Percentiles rank a stretch among this genome's conserved stretches.
These are phyloP conservation scores for Glossosoma conforme DNA, from an alignment of 1,140 invertebrate genomes.

Conservation along the genomic window DNA sequence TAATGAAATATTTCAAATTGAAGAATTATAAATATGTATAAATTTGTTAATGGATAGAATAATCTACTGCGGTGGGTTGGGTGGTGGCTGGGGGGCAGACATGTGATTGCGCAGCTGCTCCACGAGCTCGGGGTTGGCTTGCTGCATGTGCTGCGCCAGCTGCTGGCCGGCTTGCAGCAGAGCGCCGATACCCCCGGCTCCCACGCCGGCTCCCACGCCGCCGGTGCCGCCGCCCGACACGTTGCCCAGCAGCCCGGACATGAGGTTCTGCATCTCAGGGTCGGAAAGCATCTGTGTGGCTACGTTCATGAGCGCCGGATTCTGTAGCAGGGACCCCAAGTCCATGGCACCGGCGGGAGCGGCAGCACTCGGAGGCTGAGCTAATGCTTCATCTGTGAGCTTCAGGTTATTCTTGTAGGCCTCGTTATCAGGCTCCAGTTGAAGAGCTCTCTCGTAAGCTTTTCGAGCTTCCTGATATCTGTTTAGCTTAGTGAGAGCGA, in stretches of 20 bases:
- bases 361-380: constrained; percentile 31
- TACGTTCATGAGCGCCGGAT: constrained; percentile 72
- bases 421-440: constrained; percentile 89
- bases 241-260: constrained; percentile 43
- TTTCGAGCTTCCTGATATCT: constrained; percentile 76
- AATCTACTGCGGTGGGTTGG: constrained; percentile 24
- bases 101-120: constrained; percentile 44
- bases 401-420: constrained; percentile 85
- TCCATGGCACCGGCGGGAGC: constrained; percentile 47
- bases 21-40: too few relatives aligned
- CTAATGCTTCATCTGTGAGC: constrained; percentile 46
- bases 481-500: constrained; percentile 81
- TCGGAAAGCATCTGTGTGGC: constrained; percentile 73
- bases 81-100: constrained; percentile 33
- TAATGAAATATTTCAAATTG: too few relatives aligned
- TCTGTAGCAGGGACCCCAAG: constrained; percentile 60
- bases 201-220: constrained; percentile 16
- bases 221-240: constrained; percentile 22
- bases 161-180: constrained; percentile 44
- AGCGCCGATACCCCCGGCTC: constrained; percentile 36
- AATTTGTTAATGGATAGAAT: too few relatives aligned
- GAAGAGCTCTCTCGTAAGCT: constrained; percentile 82
- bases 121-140: constrained; percentile 45
- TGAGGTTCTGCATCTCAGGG: constrained; percentile 70
- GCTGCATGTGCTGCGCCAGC: constrained; percentile 47